Evolutionary conservation across 2,797 vertebrate species (phyloP).

Genomic region (Somateria mollissima): DNA sequence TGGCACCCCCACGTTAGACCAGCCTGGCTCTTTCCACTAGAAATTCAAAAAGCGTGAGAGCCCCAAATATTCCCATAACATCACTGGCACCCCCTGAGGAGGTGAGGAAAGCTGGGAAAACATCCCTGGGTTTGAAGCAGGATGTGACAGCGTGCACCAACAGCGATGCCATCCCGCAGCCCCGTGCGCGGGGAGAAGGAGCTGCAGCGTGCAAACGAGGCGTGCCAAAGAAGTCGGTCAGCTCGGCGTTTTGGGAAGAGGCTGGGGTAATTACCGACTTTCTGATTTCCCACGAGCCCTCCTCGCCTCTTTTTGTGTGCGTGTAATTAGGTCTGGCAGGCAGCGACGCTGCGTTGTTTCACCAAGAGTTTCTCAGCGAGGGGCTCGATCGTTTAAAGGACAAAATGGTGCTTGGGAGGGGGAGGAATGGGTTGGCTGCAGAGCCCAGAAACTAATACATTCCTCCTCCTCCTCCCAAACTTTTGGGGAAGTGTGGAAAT

Average conservation of each 20-base stretch:
- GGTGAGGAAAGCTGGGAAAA: neutral
- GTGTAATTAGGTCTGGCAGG: neutral
- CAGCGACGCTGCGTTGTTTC: rapidly evolving
- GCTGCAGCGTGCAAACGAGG: neutral
- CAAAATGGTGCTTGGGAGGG: neutral
- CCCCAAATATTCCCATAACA: neutral
- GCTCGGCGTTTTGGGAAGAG: neutral
- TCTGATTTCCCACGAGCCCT: neutral
- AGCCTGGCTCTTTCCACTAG: neutral
- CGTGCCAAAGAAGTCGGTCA: rapidly evolving
- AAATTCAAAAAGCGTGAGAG: neutral
- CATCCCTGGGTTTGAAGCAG: neutral
- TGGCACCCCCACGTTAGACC: neutral
- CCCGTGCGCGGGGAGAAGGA: neutral
- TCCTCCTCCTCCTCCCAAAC: neutral
- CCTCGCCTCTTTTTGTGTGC: neutral
- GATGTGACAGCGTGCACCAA: rapidly evolving
- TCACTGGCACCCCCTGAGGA: rapidly evolving
- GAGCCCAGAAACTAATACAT: neutral
- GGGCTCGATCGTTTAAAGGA: neutral
- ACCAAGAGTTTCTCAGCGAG: neutral
- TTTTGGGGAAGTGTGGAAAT: neutral
- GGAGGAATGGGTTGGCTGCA: neutral
- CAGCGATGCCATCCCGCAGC: neutral
- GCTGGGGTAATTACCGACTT: neutral